These are phyloP conservation scores for Scaptomyza cyrtandrae DNA, from an alignment of 2,888 invertebrate genomes.

Conservation along the genomic window DNA sequence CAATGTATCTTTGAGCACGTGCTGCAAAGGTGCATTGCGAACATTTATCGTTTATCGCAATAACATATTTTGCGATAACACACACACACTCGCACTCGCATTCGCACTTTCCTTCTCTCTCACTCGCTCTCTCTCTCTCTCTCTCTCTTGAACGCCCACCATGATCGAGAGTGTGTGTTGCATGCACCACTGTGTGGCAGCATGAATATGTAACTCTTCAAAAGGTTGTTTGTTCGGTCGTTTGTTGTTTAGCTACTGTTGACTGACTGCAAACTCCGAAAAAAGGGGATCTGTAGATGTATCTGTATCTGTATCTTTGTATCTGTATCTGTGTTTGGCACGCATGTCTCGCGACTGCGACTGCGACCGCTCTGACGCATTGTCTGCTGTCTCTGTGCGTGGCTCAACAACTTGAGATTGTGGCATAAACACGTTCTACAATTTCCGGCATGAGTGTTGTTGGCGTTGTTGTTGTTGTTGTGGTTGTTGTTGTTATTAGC, in stretches of 20 bases:
- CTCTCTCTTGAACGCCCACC: conserved; percentile 10
- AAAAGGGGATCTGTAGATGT: conserved; percentile 26
- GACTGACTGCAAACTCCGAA: conserved; percentile 16
- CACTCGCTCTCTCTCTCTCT: background rate
- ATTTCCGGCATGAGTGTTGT: conserved; percentile 78
- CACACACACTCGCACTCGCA: conserved; percentile 5
- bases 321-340: conserved; percentile 53
- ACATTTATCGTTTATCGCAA: conserved; percentile 31
- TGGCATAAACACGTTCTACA: conserved; percentile 80
- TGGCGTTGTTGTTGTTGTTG: conserved; percentile 44
- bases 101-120: background rate
- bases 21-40: too few species aligned
- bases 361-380: conserved; percentile 67
- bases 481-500: conserved; percentile 34
- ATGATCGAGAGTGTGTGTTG: background rate
- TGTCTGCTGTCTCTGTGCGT: conserved; percentile 68
- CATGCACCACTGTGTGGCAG: conserved; percentile 15
- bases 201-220: conserved; percentile 17
- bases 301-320: conserved; percentile 23
- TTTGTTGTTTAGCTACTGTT: conserved; percentile 36
- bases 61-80: conserved; percentile 33
- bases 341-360: conserved; percentile 63
- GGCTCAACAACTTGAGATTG: conserved; percentile 79
- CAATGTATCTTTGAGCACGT: conserved; percentile 52
- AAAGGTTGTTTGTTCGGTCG: conserved; percentile 20